Evolutionary conservation across 1,140 invertebrate genomes (phyloP), one percentile per base, ranked within the genome.

Genomic region (Carcinoscorpius rotundicauda): DNA sequence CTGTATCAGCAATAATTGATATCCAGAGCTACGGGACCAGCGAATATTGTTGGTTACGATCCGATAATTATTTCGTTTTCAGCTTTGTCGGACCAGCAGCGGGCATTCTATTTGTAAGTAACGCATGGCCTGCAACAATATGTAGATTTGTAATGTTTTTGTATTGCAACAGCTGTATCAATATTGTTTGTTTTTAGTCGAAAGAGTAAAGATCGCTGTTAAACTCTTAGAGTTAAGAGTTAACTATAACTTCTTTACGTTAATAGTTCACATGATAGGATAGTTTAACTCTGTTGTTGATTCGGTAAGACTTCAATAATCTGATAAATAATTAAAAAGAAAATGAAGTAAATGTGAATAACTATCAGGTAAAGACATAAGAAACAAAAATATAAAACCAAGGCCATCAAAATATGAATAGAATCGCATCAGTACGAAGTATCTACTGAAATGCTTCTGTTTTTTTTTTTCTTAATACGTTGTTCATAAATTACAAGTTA

Each of bases 31-130:
- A 97, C 78, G 91, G 91, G 58, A 95, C 89, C 62, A 79, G 85
- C 52, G 77, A 81, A 59, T 87, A 91, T 76, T 97, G 92, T 77
- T 97, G 92, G 91, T 81, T 97, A 6, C 81, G 86, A 65, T 86
- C 88, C 9, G 86, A 92, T 72, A 86, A 88, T 73, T 86, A 89
- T 73, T 94, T 95, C 73, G 88, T 95, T 72, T 88, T 92, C 78
- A 90, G 87, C 76, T 96, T 97, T 78, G 88, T 95, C 11, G 89
- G 87, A 63, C 92, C 93, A 49, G 91, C 91, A 56, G 84, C 86
- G 73, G 77, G 88, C 66, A 87, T 97, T 68, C 82, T 95, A 70
- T 72, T 87, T 55, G 66, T 68, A 55, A 68, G 66, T 68, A 62
- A 29, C 29, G 29, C 29, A 29, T 29, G 29, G 29, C 29, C n/a